Base-by-base conservation (phyloP, 2,888 invertebrate species). In the Carterocephalus palaemon region DNA sequence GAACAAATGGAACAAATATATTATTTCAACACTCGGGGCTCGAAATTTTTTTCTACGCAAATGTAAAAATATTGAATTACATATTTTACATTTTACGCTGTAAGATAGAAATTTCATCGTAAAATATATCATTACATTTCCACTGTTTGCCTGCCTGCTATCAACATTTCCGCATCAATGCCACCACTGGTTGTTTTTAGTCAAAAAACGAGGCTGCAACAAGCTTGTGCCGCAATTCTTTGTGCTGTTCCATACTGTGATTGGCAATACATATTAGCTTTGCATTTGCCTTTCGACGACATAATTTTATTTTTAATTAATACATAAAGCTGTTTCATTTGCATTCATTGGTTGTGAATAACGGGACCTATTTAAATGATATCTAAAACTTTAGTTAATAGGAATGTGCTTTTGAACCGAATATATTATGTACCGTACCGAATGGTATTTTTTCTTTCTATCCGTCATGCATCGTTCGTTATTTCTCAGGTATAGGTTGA, bases 101-200 rank as follows among this genome's bases (percentile, higher is more conserved):
- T 17, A n/a, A n/a, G n/a, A n/a, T n/a, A n/a, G n/a, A n/a, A n/a
- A 7, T 23, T 41, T 26, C 26, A 28, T 6, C 2, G 26, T 20
- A 34, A 41, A 34, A 34, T 13, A 10, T 34, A 43, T 53, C 53
- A 60, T 59, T 33, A 54, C 50, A 60, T 67, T 68, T 62, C 60
- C 33, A 62, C 59, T 64, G 62, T 70, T 68, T 66, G 62, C 59
- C 46, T 59, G 50, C 54, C 51, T 52, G 57, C 55, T 68, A 68
- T 71, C 70, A 59, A 61, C 56, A 53, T 62, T 70, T 69, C 64
- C 66, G 65, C 65, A 59, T 62, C 62, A 54, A 53, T 62, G 64
- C 54, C 61, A 59, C 60, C 29, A 37, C 10, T 62, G 51, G 57
- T 59, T 59, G 60, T 61, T 62, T 69, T 66, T 64, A 62, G 51